A percentile compares a stretch with the other conserved stretches of the same genome.
These are phyloP conservation scores for Odocoileus hemionus DNA, from an alignment of 2,113 vertebrate species.

Conservation along the genomic window DNA sequence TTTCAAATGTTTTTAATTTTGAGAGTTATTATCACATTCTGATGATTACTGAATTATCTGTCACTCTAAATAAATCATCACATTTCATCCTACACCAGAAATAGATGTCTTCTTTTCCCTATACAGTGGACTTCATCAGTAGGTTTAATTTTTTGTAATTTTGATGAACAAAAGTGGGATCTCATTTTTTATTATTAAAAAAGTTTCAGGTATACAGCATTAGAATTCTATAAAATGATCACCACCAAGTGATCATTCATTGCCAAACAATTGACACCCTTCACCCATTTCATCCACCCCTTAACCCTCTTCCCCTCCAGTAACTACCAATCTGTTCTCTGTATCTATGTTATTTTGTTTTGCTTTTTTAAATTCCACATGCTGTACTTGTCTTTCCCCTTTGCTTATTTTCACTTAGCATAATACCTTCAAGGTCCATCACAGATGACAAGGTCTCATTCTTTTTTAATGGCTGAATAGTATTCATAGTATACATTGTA, in stretches of 20 bases:
- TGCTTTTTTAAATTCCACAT: neutral
- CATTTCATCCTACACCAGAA: neutral
- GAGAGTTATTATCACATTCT: neutral
- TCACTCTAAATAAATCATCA: neutral
- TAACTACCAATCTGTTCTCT: neutral
- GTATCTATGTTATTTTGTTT: neutral
- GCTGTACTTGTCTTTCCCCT: neutral
- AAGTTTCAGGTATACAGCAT: neutral
- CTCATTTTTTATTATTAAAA: neutral
- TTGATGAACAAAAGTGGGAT: neutral
- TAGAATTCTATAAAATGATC: neutral
- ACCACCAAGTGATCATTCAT: neutral
- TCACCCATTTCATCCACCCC: neutral
- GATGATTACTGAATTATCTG: neutral
- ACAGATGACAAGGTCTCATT: neutral
- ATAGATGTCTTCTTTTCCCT: neutral
- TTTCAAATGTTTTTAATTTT: constrained; percentile 30
- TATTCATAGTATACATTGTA: neutral
- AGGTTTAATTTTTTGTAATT: constrained; percentile 8
- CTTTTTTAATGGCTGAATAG: neutral
- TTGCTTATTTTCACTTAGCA: neutral
- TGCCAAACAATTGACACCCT: neutral
- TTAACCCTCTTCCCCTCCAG: neutral
- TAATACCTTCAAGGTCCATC: neutral
- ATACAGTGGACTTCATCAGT: neutral